Percentiles rank a stretch among this genome's conserved stretches.
phyloP scores from a whole-genome alignment of 2,888 invertebrate species.

The Troides aeacus region DNA sequence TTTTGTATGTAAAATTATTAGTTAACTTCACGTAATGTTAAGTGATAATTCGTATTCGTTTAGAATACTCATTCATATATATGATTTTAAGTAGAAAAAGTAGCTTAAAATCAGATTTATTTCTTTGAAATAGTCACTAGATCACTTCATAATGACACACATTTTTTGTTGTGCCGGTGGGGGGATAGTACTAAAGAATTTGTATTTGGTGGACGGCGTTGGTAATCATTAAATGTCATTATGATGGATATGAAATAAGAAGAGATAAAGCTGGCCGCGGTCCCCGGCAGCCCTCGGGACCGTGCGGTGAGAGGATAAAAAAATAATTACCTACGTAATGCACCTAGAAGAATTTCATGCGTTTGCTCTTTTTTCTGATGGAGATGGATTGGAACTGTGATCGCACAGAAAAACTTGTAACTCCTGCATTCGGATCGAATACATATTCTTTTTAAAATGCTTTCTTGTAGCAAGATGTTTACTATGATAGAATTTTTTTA shows the following conservation, averaged over 20 bases:
- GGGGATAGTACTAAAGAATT: constrained; percentile 8
- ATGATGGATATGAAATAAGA: constrained; percentile 27
- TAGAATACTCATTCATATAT: too few species aligned
- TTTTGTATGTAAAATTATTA: too few species aligned
- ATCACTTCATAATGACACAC: constrained; percentile 8
- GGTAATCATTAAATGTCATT: constrained; percentile 29
- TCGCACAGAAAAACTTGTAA: constrained; percentile 24
- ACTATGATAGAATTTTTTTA: too few species aligned
- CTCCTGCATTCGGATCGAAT: constrained; percentile 7
- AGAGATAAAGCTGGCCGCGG: constrained; percentile 17
- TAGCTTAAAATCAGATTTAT: constrained; percentile 1
- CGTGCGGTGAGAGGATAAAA: constrained; percentile 26
- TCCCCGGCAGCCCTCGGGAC: constrained; percentile 17
- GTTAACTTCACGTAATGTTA: background rate
- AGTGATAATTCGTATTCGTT: too few species aligned
- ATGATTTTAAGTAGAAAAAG: background rate
- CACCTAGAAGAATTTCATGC: constrained; percentile 28
- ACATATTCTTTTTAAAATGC: background rate
- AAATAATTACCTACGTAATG: constrained; percentile 30
- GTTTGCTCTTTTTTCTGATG: constrained; percentile 19
- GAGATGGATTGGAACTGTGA: constrained; percentile 7
- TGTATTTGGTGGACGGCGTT: constrained; percentile 18
- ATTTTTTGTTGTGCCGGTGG: constrained; percentile 13
- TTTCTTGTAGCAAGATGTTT: background rate
- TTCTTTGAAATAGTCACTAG: background rate